Percentiles rank a stretch among this genome's conserved stretches.
Evolutionary conservation across 2,888 invertebrate species (phyloP).

Genomic region (Tipula helvola): DNA sequence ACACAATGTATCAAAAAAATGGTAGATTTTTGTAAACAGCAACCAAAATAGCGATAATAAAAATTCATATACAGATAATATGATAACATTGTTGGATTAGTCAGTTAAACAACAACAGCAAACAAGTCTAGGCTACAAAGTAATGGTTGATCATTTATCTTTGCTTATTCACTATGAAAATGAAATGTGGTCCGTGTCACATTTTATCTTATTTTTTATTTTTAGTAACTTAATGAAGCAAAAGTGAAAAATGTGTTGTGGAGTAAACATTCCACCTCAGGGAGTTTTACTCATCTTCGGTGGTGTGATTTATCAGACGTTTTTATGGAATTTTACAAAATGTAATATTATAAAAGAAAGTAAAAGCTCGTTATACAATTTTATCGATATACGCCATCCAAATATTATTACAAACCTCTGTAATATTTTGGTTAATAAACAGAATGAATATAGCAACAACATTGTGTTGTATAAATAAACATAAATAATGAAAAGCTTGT

Average conservation of each 20-base stretch:
- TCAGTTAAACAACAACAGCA: not conserved
- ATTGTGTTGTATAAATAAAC: not conserved
- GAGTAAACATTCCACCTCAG: not conserved
- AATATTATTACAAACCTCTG: not conserved
- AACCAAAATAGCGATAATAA: not conserved
- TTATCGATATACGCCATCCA: not conserved
- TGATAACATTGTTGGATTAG: not conserved
- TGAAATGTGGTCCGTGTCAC: not conserved
- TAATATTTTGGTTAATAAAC: not conserved
- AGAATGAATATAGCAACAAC: not conserved
- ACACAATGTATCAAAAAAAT: not conserved
- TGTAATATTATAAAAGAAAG: too few relatives aligned
- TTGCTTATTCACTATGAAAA: not conserved
- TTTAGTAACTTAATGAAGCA: not conserved
- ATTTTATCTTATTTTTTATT: not conserved
- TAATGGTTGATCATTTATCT: not conserved
- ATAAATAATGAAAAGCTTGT: not conserved
- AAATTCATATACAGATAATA: not conserved
- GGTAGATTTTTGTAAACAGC: not conserved
- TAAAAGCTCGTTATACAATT: too few relatives aligned
- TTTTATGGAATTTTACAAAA: not conserved
- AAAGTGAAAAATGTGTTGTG: not conserved
- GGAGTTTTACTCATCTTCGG: not conserved
- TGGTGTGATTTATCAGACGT: not conserved
- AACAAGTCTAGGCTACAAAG: not conserved